These are phyloP conservation scores for Diadegma fenestrale DNA, from an alignment of 2,888 invertebrate genomes.

Conservation along the genomic window DNA sequence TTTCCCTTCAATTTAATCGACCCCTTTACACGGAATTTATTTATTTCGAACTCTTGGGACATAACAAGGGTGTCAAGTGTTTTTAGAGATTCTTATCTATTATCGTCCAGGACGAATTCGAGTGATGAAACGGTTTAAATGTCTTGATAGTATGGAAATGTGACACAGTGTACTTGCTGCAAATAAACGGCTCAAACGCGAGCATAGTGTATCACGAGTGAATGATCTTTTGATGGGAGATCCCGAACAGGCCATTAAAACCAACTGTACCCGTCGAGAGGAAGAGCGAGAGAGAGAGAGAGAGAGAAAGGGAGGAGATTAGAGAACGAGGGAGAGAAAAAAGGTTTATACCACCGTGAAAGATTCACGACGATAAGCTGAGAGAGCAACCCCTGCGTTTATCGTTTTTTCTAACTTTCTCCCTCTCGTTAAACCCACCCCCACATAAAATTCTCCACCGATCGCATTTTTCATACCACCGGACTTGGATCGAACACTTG, in stretches of 20 bases:
- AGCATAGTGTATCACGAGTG: constrained; percentile 61
- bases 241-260: constrained; percentile 63
- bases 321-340: constrained; percentile 53
- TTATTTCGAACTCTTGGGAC: not conserved
- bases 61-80: constrained; percentile 26
- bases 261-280: constrained; percentile 47
- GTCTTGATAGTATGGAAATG: constrained; percentile 29
- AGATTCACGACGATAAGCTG: constrained; percentile 76
- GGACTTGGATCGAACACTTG: constrained; percentile 62
- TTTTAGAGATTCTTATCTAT: constrained; percentile 33
- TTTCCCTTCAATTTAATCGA: not conserved
- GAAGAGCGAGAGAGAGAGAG: constrained; percentile 54
- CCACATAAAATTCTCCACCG: constrained; percentile 50
- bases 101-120: constrained; percentile 43
- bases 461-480: constrained; percentile 50
- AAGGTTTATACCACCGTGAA: constrained; percentile 73
- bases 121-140: constrained; percentile 47
- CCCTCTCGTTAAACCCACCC: constrained; percentile 43
- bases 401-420: constrained; percentile 44
- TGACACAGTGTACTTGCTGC: constrained; percentile 22
- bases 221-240: constrained; percentile 68
- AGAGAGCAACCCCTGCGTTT: constrained; percentile 64
- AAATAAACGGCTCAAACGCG: constrained; percentile 65
- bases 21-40: not conserved
- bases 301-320: constrained; percentile 53